Evolutionary conservation across 92 coral and sea anemone genomes (phyloP).

Genomic region (Epizoanthus illoricatus): DNA sequence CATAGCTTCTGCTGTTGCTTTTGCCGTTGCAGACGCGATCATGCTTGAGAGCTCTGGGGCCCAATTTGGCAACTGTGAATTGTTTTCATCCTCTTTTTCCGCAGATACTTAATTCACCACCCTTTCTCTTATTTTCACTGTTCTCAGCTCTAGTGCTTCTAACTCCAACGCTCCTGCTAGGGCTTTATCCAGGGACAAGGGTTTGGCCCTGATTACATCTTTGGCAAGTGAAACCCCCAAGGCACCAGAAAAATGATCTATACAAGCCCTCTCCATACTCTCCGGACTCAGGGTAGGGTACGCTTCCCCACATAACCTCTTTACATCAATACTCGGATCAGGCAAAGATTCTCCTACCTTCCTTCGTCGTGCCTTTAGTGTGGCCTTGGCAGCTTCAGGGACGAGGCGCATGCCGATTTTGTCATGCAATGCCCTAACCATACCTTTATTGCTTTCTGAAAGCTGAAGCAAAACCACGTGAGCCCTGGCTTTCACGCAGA

Average conservation of each 20-base stretch:
- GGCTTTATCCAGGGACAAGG: constrained; percentile 38
- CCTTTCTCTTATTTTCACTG: constrained; percentile 30
- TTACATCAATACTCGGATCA: constrained; percentile 37
- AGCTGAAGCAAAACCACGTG: constrained; percentile 36
- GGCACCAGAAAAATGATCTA: constrained; percentile 44
- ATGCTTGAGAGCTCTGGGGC: constrained; percentile 40
- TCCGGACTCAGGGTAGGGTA: constrained; percentile 31
- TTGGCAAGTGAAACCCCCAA: constrained; percentile 39
- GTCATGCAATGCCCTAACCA: constrained; percentile 23
- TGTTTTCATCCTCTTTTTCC: not conserved
- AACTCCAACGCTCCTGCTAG: constrained; percentile 41
- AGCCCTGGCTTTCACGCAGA: constrained; percentile 18
- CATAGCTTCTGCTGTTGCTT: constrained; percentile 43
- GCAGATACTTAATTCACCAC: constrained; percentile 38
- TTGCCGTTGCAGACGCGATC: constrained; percentile 42
- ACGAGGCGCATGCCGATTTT: constrained; percentile 34
- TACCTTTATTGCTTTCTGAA: constrained; percentile 16
- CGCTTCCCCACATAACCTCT: constrained; percentile 30
- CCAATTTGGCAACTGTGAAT: constrained; percentile 24
- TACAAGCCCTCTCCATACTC: constrained; percentile 34
- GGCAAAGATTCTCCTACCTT: constrained; percentile 39
- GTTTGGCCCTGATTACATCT: constrained; percentile 36
- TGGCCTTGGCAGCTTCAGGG: constrained; percentile 39
- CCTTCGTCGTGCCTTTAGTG: constrained; percentile 37
- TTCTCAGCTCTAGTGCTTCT: constrained; percentile 39